Conservation (phyloP, 2,888 invertebrate species). For the Dilophus febrilis region DNA sequence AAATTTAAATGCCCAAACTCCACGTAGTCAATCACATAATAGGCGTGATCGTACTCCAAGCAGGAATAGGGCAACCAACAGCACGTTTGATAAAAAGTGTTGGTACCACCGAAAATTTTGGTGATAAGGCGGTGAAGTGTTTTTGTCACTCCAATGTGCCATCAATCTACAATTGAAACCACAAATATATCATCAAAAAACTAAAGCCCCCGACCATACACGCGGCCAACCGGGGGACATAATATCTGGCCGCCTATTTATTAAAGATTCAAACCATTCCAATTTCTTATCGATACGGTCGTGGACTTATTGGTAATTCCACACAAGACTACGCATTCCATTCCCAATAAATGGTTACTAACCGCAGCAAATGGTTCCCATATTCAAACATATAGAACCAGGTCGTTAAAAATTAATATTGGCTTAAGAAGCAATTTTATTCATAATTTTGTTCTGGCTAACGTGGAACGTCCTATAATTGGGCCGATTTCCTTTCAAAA, state of each 20-base stretch:
- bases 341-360: background rate
- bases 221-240: background rate
- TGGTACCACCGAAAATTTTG: no score
- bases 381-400: background rate
- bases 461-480: background rate
- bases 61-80: no score
- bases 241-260: background rate
- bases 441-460: background rate
- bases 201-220: no score
- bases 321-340: background rate
- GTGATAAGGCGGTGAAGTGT: no score
- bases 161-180: no score
- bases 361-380: background rate
- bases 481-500: background rate
- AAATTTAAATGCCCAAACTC: no score
- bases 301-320: background rate
- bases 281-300: background rate
- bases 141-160: no score
- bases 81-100: no score
- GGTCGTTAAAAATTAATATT: background rate
- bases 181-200: no score
- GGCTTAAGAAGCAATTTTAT: background rate
- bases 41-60: no score
- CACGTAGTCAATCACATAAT: no score
- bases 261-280: background rate